Conservation (phyloP, 2,113 vertebrate genomes). For the Hypocryptadius cinnamomeus region DNA sequence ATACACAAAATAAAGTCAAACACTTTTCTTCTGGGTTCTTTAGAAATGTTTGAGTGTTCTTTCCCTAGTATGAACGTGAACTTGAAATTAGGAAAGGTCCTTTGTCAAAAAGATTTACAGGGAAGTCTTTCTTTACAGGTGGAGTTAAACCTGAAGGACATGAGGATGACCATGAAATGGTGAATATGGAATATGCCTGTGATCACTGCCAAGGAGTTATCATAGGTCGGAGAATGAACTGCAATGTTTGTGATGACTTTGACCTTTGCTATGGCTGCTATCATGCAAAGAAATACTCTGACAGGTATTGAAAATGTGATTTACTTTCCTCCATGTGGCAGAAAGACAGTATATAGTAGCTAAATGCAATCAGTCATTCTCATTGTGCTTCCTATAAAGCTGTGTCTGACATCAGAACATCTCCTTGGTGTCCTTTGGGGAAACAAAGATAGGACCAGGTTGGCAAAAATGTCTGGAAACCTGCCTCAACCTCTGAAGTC, state of each 20-base stretch:
- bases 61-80: background rate
- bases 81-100: background rate
- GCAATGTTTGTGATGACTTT: constrained; percentile 94
- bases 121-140: constrained; percentile 65
- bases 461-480: background rate
- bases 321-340: background rate
- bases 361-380: background rate
- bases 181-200: constrained; percentile 96
- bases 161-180: constrained; percentile 95
- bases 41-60: background rate
- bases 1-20: background rate
- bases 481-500: background rate
- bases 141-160: constrained; percentile 95
- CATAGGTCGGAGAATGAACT: constrained; percentile 92
- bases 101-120: background rate
- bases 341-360: background rate
- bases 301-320: constrained; percentile 73
- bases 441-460: background rate
- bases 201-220: constrained; percentile 96
- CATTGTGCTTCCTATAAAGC: background rate
- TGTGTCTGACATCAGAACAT: background rate
- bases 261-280: constrained; percentile 97
- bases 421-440: background rate
- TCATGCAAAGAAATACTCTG: constrained; percentile 89
- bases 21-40: background rate